Base-by-base conservation (phyloP, 2,113 vertebrate species). In the Balaeniceps rex region DNA sequence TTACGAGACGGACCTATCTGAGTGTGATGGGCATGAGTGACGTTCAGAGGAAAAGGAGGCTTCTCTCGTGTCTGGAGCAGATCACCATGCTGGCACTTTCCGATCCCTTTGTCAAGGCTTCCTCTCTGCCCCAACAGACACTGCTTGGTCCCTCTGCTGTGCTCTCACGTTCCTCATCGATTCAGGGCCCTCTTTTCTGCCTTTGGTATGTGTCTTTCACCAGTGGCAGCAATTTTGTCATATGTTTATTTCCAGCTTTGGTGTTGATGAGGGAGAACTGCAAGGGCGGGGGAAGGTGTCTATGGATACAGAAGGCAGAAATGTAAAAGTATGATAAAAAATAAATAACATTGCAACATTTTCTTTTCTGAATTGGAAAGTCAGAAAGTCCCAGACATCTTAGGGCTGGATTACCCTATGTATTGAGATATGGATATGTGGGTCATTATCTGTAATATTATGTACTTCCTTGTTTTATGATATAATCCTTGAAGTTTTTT, bases 31-130 rank as follows among this genome's bases (percentile, higher is more conserved):
- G 47, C 17, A 26, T 25, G 12, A 64, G 42, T 44, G 34, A 74
- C 0, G 2, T 38, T 49, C 31, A 71, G 38, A 57, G 38, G 16
- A 86, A 57, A 70, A 79, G 9, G 16, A 75, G n/a, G 4, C 10
- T 66, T 44, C 5, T 10, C 12, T 65, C 3, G 3, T 44, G 2
- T 34, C 28, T 49, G 51, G 40, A 87, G 14, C 13, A 42, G 33
- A 29, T 36, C 2, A 1, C 21, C 2, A 2, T 2, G 3, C 17
- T 21, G 12, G 9, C 5, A 16, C 14, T 63, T 91, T n/a, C 26
- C 0, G 0, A 79, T 52, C 9, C 9, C 22, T 75, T 66, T 83
- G 26, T 34, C 70, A 83, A 40, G 21, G 10, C 7, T 88, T 61
- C 25, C 19, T 15, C 49, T 10, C 46, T 19, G 44, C 15, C 11